Evolutionary conservation across 2,113 vertebrate species (phyloP).

Genomic region (Crotalus helleri): DNA sequence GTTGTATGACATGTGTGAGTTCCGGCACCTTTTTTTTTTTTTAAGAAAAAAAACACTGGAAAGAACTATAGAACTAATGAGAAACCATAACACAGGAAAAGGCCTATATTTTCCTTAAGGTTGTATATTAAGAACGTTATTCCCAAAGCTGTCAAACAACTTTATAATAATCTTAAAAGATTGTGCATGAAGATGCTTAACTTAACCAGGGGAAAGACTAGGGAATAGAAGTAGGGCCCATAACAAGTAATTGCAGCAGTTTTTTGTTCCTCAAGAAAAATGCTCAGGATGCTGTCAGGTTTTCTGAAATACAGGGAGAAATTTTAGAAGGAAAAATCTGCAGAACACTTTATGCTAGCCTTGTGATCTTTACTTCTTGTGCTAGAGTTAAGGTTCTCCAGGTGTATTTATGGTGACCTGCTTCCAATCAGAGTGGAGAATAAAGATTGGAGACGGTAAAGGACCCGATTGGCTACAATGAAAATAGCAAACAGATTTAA

Average conservation of each 20-base stretch:
- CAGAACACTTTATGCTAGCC: neutral
- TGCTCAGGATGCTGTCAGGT: neutral
- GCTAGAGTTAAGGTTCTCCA: neutral
- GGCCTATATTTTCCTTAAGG: neutral
- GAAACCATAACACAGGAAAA: neutral
- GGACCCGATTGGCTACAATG: too few species aligned
- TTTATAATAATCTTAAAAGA: neutral
- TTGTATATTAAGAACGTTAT: neutral
- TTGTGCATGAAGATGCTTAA: neutral
- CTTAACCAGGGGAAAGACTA: neutral
- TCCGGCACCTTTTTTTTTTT: too few species aligned
- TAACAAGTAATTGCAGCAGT: neutral
- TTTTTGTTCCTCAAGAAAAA: neutral
- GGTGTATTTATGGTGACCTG: neutral
- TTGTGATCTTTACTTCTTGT: neutral
- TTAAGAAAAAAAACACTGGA: too few species aligned
- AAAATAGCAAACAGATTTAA: neutral
- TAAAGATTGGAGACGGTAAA: neutral
- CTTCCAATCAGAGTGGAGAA: neutral
- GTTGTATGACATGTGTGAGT: too few species aligned
- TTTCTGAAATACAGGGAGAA: neutral
- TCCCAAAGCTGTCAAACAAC: neutral
- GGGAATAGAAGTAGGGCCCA: neutral
- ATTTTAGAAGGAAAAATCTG: neutral
- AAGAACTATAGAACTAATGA: neutral